Percentiles rank a stretch among this genome's conserved stretches.
phyloP scores from a whole-genome alignment of 2,113 vertebrate species.

The Calonectris borealis region DNA sequence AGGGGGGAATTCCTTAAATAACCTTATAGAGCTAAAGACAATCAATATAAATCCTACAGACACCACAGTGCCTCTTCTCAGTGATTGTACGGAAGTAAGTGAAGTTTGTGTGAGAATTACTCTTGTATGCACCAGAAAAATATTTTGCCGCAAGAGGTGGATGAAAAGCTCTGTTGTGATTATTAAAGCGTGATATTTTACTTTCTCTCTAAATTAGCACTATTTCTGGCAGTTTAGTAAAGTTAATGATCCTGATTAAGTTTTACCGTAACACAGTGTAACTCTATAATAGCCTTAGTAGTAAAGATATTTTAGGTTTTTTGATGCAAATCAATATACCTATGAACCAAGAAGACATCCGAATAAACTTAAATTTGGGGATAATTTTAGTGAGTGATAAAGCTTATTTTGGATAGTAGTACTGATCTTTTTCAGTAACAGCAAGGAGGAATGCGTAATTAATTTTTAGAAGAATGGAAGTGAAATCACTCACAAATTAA shows the following conservation, averaged over 20 bases:
- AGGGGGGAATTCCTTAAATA: slow-evolving; percentile 97
- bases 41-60: slow-evolving; percentile 97
- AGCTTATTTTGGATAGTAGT: not conserved
- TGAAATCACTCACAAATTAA: not conserved
- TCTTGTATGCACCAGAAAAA: not conserved
- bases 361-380: not conserved
- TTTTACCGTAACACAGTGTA: not conserved
- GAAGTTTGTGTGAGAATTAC: not conserved
- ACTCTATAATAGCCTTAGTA: not conserved
- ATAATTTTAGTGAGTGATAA: not conserved
- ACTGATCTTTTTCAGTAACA: not conserved
- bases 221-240: not conserved
- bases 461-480: not conserved
- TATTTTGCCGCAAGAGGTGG: not conserved
- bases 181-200: not conserved
- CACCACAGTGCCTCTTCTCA: slow-evolving; percentile 89
- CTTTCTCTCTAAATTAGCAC: not conserved
- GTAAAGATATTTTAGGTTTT: not conserved
- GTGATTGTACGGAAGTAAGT: slow-evolving; percentile 92
- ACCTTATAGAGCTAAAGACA: slow-evolving; percentile 94
- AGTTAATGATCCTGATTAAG: not conserved
- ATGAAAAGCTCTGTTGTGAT: not conserved
- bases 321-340: not conserved
- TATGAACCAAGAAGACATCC: not conserved
- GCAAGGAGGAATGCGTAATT: not conserved